Conservation (phyloP, 1,140 invertebrate genomes). For the Trissolcus basalis region DNA sequence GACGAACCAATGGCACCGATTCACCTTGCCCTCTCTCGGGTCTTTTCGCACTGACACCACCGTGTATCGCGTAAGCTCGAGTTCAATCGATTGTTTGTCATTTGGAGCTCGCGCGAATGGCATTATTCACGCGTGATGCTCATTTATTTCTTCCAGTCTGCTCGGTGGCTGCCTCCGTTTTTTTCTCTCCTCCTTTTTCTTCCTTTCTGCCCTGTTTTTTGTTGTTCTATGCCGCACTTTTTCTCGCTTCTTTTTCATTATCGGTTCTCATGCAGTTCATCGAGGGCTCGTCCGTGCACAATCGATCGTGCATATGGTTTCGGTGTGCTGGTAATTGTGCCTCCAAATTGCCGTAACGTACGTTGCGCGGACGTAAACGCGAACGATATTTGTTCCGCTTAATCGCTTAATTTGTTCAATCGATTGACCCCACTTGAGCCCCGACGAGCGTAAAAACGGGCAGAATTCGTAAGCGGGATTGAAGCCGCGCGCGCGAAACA, state of each 20-base stretch:
- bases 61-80: constrained; percentile 18
- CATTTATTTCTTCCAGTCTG: constrained; percentile 40
- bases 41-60: constrained; percentile 35
- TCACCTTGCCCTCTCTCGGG: constrained; percentile 1
- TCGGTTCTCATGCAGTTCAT: constrained; percentile 36
- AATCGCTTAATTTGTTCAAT: constrained; percentile 65
- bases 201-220: constrained; percentile 34
- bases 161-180: constrained; percentile 19
- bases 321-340: constrained; percentile 56
- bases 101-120: constrained; percentile 45
- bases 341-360: constrained; percentile 60
- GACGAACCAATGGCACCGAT: constrained; percentile 21
- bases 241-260: constrained; percentile 47
- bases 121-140: constrained; percentile 52
- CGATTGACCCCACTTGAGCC: constrained; percentile 57
- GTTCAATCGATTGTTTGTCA: constrained; percentile 41
- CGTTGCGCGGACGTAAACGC: constrained; percentile 48
- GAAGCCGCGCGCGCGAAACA: constrained; percentile 24
- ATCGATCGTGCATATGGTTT: constrained; percentile 54
- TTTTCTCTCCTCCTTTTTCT: constrained; percentile 21
- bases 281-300: constrained; percentile 30
- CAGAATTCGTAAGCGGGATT: background rate
- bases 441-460: constrained; percentile 48
- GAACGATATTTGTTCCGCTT: constrained; percentile 61
- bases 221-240: constrained; percentile 25